phyloP scores from a whole-genome alignment of 1,140 invertebrate genomes.

The Drosophila arawakana region DNA sequence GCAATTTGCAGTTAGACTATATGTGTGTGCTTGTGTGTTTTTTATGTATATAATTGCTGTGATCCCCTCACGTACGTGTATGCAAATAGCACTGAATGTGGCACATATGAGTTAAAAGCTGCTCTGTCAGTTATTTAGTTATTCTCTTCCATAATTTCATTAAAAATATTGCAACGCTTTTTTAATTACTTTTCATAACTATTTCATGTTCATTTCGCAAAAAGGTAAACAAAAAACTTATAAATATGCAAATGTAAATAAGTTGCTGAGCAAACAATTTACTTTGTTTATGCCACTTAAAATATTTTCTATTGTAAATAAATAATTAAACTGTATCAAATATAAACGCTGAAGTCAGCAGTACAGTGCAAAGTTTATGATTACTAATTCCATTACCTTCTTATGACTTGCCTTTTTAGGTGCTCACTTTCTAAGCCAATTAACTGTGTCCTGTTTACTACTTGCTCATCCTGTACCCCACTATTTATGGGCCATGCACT shows the following conservation, averaged over 20 bases:
- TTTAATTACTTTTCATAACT: slow-evolving; percentile 17
- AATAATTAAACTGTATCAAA: neutral
- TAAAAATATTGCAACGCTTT: slow-evolving; percentile 23
- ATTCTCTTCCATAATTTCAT: slow-evolving; percentile 17
- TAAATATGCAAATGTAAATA: slow-evolving; percentile 12
- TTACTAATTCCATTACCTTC: neutral
- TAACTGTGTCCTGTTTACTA: slow-evolving; percentile 23
- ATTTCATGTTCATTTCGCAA: slow-evolving; percentile 1
- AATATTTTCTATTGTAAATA: slow-evolving; percentile 1
- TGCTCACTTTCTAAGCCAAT: slow-evolving; percentile 28
- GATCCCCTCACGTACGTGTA: neutral
- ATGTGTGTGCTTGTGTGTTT: neutral
- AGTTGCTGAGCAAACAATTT: slow-evolving; percentile 7
- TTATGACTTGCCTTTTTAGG: neutral
- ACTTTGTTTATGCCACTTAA: slow-evolving; percentile 2
- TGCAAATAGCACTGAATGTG: slow-evolving; percentile 16
- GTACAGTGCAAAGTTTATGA: neutral
- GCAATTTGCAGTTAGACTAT: slow-evolving; percentile 54
- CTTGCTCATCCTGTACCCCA: slow-evolving; percentile 11
- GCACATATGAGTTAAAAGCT: neutral
- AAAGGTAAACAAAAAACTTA: slow-evolving; percentile 12
- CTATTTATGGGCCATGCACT: slow-evolving; percentile 40
- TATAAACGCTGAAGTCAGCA: neutral
- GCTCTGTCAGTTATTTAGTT: slow-evolving; percentile 21
- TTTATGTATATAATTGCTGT: slow-evolving; percentile 8